These are phyloP conservation scores for Carcharodon carcharias DNA, from an alignment of 2,797 vertebrate genomes.

Conservation along the genomic window DNA sequence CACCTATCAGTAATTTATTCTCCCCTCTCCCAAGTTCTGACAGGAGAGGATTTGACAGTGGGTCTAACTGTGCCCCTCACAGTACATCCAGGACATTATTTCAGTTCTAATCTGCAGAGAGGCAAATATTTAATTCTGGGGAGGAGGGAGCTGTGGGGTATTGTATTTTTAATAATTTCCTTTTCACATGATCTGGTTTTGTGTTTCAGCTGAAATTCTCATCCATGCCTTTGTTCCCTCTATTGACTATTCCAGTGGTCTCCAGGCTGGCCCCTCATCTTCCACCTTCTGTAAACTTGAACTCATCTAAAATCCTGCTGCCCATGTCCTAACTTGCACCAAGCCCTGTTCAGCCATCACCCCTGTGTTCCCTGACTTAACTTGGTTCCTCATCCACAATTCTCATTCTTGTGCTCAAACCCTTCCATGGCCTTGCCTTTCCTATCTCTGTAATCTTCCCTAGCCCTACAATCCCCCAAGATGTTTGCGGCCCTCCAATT, in stretches of 20 bases:
- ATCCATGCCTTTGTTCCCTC: background rate
- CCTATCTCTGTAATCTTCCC: background rate
- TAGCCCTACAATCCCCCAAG: background rate
- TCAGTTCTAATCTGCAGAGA: background rate
- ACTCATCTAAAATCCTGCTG: background rate
- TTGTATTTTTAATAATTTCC: background rate
- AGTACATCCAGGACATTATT: background rate
- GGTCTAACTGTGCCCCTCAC: background rate
- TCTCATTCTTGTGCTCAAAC: too few species aligned
- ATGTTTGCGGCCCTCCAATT: background rate
- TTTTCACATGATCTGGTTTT: background rate
- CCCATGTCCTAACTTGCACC: background rate
- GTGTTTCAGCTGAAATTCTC: background rate
- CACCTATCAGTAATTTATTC: background rate
- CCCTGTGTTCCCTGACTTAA: background rate
- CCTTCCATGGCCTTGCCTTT: background rate
- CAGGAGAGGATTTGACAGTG: background rate
- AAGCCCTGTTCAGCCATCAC: background rate
- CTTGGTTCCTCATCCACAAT: background rate
- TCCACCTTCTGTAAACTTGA: background rate
- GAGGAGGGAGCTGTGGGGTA: background rate
- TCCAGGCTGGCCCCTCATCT: too few species aligned
- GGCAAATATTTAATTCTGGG: background rate
- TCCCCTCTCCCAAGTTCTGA: background rate
- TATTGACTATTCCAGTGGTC: too few species aligned